Conservation (phyloP, 2,888 invertebrate species). For the Timandra comae region DNA sequence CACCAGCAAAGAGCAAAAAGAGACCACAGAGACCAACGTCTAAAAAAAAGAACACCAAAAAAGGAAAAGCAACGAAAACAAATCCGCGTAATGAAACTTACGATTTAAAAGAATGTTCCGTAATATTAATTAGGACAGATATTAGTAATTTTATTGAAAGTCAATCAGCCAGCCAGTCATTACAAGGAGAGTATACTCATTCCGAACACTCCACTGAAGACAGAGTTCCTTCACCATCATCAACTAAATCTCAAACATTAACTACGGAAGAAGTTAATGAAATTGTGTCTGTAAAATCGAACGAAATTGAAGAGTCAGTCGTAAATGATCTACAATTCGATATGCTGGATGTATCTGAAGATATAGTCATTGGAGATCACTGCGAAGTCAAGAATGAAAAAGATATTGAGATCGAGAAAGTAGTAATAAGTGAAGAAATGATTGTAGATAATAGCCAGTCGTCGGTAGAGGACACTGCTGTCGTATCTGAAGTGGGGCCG, state of each 20-base stretch:
- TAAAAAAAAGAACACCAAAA: slow-evolving; percentile 24
- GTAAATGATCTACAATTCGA: slow-evolving; percentile 58
- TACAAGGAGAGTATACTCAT: not conserved
- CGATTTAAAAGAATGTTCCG: slow-evolving; percentile 48
- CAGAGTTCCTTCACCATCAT: slow-evolving; percentile 1
- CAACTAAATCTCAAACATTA: slow-evolving; percentile 1
- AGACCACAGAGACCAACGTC: slow-evolving; percentile 27
- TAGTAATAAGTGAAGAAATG: slow-evolving; percentile 46
- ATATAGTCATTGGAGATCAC: slow-evolving; percentile 58
- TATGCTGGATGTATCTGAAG: slow-evolving; percentile 69
- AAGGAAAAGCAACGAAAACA: slow-evolving; percentile 25
- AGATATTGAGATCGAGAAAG: slow-evolving; percentile 38
- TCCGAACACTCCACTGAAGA: too few species aligned
- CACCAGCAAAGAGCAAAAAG: slow-evolving; percentile 30
- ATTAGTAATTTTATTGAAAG: slow-evolving; percentile 31
- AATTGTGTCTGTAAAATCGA: too few species aligned
- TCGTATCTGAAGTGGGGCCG: slow-evolving; percentile 21
- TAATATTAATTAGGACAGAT: slow-evolving; percentile 43
- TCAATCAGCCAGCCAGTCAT: not conserved
- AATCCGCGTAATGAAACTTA: slow-evolving; percentile 19
- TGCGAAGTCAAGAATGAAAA: slow-evolving; percentile 47
- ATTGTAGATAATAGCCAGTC: slow-evolving; percentile 64
- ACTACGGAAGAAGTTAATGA: slow-evolving; percentile 8
- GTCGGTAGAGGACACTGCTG: slow-evolving; percentile 36
- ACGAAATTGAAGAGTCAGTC: slow-evolving; percentile 27